Evolutionary conservation across 2,797 vertebrate species (phyloP).

Genomic region (Pterois miles): DNA sequence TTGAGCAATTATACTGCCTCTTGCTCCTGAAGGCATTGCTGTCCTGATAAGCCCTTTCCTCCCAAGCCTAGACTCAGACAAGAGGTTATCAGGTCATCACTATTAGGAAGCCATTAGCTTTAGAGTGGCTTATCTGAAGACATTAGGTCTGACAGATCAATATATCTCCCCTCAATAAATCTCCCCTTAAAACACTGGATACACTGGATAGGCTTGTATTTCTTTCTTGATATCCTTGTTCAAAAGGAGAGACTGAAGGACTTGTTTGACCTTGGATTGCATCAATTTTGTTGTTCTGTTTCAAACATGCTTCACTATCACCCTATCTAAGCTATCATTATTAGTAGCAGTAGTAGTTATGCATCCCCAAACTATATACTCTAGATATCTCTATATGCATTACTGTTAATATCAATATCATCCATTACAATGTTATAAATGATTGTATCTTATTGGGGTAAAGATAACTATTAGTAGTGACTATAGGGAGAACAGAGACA

Average conservation of each 20-base stretch:
- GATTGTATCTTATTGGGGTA: background rate
- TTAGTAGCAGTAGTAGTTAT: background rate
- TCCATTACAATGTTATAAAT: background rate
- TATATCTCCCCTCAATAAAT: constrained; percentile 18
- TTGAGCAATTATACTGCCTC: background rate
- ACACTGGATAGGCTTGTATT: background rate
- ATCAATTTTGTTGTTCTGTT: constrained; percentile 11
- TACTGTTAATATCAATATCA: background rate
- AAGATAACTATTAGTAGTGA: background rate
- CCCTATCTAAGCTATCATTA: background rate
- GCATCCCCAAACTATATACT: background rate
- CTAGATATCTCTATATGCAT: background rate
- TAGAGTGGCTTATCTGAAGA: constrained; percentile 30
- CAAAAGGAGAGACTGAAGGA: background rate
- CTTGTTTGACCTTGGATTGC: constrained; percentile 29
- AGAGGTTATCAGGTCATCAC: constrained; percentile 44
- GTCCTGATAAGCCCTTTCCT: background rate
- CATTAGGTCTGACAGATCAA: constrained; percentile 16
- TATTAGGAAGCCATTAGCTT: constrained; percentile 8
- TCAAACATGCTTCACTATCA: background rate
- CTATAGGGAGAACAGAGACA: background rate
- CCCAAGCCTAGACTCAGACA: background rate
- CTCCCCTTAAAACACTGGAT: constrained; percentile 1
- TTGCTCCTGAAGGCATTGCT: background rate
- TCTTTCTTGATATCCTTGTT: constrained; percentile 3